A percentile compares a stretch with the other conserved stretches of the same genome.
These are phyloP conservation scores for Notechis scutatus DNA, from an alignment of 2,113 vertebrate species.

Conservation along the genomic window DNA sequence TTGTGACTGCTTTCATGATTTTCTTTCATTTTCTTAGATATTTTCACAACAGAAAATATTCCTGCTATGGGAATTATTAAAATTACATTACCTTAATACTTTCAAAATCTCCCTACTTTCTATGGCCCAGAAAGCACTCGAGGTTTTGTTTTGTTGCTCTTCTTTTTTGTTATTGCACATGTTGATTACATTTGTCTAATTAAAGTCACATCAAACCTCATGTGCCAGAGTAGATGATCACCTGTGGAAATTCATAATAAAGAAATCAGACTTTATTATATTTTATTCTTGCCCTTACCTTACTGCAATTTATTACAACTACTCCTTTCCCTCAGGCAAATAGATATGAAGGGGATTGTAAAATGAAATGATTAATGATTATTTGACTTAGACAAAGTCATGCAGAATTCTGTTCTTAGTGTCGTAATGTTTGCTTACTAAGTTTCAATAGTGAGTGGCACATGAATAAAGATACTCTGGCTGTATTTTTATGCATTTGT, in stretches of 20 bases:
- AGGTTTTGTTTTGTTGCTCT: not conserved
- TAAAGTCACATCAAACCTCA: not conserved
- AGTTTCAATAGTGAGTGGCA: not conserved
- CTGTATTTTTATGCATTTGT: conserved; percentile 16
- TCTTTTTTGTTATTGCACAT: not conserved
- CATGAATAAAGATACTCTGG: not conserved
- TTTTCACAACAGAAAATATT: not conserved
- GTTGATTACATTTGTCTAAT: not conserved
- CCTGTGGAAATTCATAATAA: not conserved
- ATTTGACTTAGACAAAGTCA: not conserved
- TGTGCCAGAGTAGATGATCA: not conserved
- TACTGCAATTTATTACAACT: not conserved
- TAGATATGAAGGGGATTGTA: not conserved
- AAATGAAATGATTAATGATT: not conserved
- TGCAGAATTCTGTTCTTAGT: not conserved
- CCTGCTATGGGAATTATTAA: not conserved
- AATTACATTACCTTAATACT: not conserved
- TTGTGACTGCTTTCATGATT: not conserved
- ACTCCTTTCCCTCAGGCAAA: not conserved
- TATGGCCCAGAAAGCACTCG: not conserved
- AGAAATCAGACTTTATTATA: not conserved
- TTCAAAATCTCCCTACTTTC: not conserved
- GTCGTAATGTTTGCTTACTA: not conserved
- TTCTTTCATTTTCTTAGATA: not conserved
- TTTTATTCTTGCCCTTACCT: not conserved